Evolutionary conservation across 2,797 vertebrate genomes (phyloP), one percentile per base, ranked within the genome.

Genomic region (Okamejei kenojei): DNA sequence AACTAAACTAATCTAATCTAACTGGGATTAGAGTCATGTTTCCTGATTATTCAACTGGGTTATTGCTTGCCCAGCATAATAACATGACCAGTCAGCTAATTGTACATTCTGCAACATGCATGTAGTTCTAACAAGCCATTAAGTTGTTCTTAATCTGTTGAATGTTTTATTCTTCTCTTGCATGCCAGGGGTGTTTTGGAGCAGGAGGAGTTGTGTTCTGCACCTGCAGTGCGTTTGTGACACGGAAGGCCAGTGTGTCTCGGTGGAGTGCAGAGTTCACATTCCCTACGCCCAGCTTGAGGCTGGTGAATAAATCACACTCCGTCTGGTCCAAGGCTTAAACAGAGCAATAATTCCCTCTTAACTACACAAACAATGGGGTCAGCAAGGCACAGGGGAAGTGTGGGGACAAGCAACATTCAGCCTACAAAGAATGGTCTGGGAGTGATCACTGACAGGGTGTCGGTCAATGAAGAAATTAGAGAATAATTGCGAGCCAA

Each of bases 341-440:
- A 63, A 88, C 84, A 88, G n/a, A 68, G n/a, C 84, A 88, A 68
- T 68, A 68, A 88, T 63, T 88, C 63, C 84, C 63, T n/a, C n/a
- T n/a, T 68, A 88, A 88, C 84, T 88, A 88, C 61, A 88, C 84
- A 88, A 88, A 88, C n/a, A 88, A 88, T 21, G n/a, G 63, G 84
- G 84, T 88, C 84, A 68, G n/a, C 63, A 82, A 82, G 45, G 80
- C 45, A 35, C 84, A 35, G 84, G 68, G 84, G 63, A 63, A 68
- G 68, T 88, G 63, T 35, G 84, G 1, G 68, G 84, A 88, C 29
- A 88, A 88, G 84, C n/a, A 68, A 88, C 84, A 68, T 88, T 68
- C 10, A 88, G 63, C 63, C 61, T 0, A 68, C 63, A 88, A 68
- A 88, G 29, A 65, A 0, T 19, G 1, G 9, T 35, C n/a, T 13